Evolutionary conservation across 2,888 invertebrate species (phyloP).

Genomic region (Boloria selene): DNA sequence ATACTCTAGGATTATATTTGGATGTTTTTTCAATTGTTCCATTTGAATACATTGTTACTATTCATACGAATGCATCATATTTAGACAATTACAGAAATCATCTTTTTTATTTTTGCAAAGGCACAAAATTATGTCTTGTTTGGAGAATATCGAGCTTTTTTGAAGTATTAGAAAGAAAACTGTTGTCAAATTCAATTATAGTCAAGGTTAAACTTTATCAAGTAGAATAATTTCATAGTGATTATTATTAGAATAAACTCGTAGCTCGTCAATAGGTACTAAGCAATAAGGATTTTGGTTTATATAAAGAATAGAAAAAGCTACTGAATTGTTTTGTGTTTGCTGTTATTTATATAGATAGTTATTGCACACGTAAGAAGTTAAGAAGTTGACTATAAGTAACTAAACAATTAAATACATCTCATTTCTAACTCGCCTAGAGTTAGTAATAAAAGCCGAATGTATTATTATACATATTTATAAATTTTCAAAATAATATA

Average conservation of each 20-base stretch:
- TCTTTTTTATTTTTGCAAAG: constrained; percentile 75
- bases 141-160: constrained; percentile 77
- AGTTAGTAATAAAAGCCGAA: too few species aligned
- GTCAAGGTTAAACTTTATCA: constrained; percentile 57
- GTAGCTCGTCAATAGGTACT: too few species aligned
- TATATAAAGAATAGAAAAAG: too few species aligned
- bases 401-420: too few species aligned
- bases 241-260: too few species aligned
- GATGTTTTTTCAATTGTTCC: constrained; percentile 76
- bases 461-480: not conserved
- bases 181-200: constrained; percentile 65
- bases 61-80: constrained; percentile 61
- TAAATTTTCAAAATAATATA: not conserved
- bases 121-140: constrained; percentile 77
- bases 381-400: too few species aligned
- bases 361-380: too few species aligned
- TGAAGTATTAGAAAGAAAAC: constrained; percentile 66
- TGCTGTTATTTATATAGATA: too few species aligned
- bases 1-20: constrained; percentile 75
- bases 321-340: too few species aligned
- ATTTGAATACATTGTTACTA: constrained; percentile 73
- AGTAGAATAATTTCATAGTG: too few species aligned
- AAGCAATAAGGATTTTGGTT: too few species aligned
- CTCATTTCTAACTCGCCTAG: too few species aligned
- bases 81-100: constrained; percentile 67